A percentile compares a stretch with the other conserved stretches of the same genome.
Conservation (phyloP, 2,113 vertebrate species). For the Gracilinanus agilis region DNA sequence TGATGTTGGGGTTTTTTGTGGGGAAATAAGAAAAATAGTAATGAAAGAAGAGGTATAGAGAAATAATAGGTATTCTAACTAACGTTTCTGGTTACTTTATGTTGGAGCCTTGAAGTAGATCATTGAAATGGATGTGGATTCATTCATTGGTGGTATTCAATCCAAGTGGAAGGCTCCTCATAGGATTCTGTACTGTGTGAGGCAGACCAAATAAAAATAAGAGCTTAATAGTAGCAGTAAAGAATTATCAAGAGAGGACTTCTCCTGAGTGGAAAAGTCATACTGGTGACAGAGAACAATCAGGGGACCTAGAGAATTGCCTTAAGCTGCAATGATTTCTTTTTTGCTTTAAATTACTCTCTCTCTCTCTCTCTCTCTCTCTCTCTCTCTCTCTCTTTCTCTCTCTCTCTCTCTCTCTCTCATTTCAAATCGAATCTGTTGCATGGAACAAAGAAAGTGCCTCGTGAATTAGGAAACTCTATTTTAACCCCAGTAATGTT, state of each 20-base stretch:
- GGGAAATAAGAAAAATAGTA: background rate
- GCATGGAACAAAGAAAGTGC: background rate
- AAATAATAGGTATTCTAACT: background rate
- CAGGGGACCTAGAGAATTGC: background rate
- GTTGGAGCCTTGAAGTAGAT: background rate
- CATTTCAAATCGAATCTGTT: background rate
- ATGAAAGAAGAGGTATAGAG: background rate
- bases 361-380: no score
- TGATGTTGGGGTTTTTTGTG: background rate
- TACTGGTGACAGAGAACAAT: background rate
- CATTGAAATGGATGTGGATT: constrained; percentile 19
- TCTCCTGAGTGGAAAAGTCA: background rate
- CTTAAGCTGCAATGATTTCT: background rate
- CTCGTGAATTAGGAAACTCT: constrained; percentile 25
- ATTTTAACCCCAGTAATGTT: constrained; percentile 31
- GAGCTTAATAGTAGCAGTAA: background rate
- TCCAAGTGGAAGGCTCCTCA: background rate
- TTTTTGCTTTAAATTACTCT: no score
- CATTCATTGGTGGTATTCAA: background rate
- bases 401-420: no score
- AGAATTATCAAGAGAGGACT: background rate
- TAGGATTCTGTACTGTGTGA: background rate
- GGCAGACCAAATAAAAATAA: background rate
- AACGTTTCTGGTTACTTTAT: background rate
- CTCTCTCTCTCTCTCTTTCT: no score